Base-by-base conservation (phyloP, 2,888 invertebrate species). In the Dioctria rufipes region DNA sequence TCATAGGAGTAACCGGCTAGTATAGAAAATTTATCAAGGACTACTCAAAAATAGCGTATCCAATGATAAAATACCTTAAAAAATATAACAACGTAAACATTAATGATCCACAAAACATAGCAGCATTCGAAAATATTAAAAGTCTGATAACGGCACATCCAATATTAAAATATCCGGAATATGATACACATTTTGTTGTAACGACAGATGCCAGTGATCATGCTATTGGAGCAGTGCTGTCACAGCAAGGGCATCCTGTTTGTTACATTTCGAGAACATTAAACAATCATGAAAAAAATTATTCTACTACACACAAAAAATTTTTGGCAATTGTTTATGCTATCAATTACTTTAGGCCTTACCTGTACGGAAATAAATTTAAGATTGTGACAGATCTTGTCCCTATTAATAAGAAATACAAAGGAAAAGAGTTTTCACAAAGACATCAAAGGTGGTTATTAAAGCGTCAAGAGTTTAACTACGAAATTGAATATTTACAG, bases 51-150 rank as follows among this genome's bases (percentile, higher is more conserved):
- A 39, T 82, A 60, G 81, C 83, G 51, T 67, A 83, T 37, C 82
- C 82, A 3, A 75, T 82, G 60, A 83, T 80, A 51, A 83, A 82
- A 65, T 82, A 82, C 67, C 42, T 81, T 11, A 83, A 83, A 54
- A 83, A 83, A 39, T 73, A 71, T 51, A 49, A 39, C 8, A 81
- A 81, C 66, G 80, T 81, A 11, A 81, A 83, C 49, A 73, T 77
- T 3, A 63, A 78, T 6, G 83, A 83, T 67, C 81, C 71, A 9
- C 69, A 82, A 37, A 81, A 82, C 75, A 82, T 81, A 6, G n/a
- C 65, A 51, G 79, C 83, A 9, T 83, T 83, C 67, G 83, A 83
- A 75, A 81, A 82, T 40, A 69, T 83, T 40, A 83, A 83, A 82
- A 42, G 39, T 11, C 13, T 77, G 25, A 73, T 80, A 37, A 71